Evolutionary conservation across 2,888 invertebrate genomes (phyloP).

Genomic region (Archaeoteleia sp.): DNA sequence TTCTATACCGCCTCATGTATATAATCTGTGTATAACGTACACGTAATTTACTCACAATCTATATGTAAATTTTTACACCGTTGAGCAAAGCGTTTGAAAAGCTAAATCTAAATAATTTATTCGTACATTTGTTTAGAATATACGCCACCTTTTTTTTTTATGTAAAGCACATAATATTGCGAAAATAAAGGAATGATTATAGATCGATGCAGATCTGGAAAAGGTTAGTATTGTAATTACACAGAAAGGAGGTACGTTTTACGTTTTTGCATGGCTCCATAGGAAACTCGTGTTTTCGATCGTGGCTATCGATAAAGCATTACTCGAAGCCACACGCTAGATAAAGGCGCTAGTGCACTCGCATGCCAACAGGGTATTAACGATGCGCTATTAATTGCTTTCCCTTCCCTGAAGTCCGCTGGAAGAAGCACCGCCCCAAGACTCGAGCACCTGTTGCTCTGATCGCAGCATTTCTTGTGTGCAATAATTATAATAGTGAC

Average conservation of each 20-base stretch:
- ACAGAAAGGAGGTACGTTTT: conserved; percentile 28
- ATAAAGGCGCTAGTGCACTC: conserved; percentile 60
- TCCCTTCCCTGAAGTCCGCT: conserved; percentile 59
- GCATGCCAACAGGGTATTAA: conserved; percentile 69
- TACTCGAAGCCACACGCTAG: conserved; percentile 54
- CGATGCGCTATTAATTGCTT: conserved; percentile 69
- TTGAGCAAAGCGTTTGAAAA: no score
- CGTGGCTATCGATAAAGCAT: conserved; percentile 41
- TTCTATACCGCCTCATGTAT: no score
- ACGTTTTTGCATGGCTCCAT: conserved; percentile 24
- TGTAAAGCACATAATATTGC: conserved; percentile 6
- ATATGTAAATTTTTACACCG: no score
- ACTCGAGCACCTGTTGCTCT: conserved; percentile 48
- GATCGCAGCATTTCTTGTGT: conserved; percentile 26
- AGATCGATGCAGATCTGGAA: conserved; percentile 22
- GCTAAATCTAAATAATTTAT: background rate
- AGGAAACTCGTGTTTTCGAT: conserved; percentile 32
- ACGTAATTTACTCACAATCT: no score
- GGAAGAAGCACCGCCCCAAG: conserved; percentile 56
- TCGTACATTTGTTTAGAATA: conserved; percentile 1
- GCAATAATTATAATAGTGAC: conserved; percentile 39
- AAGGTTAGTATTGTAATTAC: conserved; percentile 33
- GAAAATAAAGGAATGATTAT: conserved; percentile 17
- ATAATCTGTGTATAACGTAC: no score
- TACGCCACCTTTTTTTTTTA: background rate